These are phyloP conservation scores for Helostoma temminkii DNA, from an alignment of 2,797 vertebrate species.

Conservation along the genomic window DNA sequence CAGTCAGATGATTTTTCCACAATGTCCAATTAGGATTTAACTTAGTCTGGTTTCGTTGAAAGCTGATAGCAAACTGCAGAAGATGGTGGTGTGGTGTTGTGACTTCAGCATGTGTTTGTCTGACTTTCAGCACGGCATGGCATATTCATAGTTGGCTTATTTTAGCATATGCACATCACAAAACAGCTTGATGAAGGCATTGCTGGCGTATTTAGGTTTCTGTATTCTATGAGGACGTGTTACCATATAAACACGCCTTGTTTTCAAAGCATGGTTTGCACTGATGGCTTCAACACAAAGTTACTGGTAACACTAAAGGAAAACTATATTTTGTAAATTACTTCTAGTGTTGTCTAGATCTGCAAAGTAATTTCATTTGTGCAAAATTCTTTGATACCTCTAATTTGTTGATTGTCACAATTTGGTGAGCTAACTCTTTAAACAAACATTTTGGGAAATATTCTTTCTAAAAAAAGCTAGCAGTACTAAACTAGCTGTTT, in stretches of 20 bases:
- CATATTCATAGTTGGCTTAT: constrained; percentile 29
- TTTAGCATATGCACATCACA: background rate
- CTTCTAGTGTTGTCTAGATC: background rate
- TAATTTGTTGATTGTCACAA: too few relatives aligned
- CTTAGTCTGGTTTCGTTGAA: constrained; percentile 32
- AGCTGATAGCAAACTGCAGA: constrained; percentile 36
- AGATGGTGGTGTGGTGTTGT: constrained; percentile 49
- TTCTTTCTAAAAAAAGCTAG: background rate
- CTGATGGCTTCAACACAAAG: constrained; percentile 1
- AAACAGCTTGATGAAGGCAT: background rate
- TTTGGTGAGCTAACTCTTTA: constrained; percentile 12
- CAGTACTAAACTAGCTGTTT: background rate
- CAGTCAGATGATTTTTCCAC: constrained; percentile 30
- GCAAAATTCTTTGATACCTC: background rate
- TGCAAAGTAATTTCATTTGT: background rate
- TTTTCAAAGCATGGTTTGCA: constrained; percentile 26
- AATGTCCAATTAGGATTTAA: constrained; percentile 10
- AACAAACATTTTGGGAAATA: constrained; percentile 25
- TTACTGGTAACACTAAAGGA: background rate
- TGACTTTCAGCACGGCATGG: constrained; percentile 51
- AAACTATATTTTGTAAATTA: background rate
- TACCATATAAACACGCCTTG: background rate
- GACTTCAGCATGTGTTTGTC: constrained; percentile 59
- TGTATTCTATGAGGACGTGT: background rate
- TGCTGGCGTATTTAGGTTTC: background rate